A percentile compares a stretch with the other conserved stretches of the same genome.
These are phyloP conservation scores for Idris sp. DNA, from an alignment of 1,140 invertebrate genomes.

Conservation along the genomic window DNA sequence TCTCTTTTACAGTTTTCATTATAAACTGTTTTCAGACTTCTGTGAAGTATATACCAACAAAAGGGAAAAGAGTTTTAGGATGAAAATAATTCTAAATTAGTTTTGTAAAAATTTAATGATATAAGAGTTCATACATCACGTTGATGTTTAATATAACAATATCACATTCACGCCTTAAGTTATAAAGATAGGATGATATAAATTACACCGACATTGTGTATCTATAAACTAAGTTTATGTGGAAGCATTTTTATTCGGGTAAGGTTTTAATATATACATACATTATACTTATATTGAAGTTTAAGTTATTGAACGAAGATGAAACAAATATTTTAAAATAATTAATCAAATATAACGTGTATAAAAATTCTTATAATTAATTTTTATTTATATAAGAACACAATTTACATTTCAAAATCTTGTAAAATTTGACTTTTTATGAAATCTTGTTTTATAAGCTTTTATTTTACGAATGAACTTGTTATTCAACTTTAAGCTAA, in stretches of 20 bases:
- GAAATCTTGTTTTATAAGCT: slow-evolving; percentile 22
- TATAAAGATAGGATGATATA: slow-evolving; percentile 42
- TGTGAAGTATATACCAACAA: no score
- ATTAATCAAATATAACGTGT: slow-evolving; percentile 35
- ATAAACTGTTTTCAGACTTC: no score
- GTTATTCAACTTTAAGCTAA: no score
- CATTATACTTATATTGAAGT: slow-evolving; percentile 26
- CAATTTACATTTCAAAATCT: slow-evolving; percentile 55
- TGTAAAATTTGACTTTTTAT: no score
- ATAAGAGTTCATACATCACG: slow-evolving; percentile 46
- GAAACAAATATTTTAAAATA: slow-evolving; percentile 23
- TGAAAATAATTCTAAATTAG: neutral
- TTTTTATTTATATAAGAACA: slow-evolving; percentile 48
- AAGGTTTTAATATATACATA: slow-evolving; percentile 36
- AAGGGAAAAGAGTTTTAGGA: no score
- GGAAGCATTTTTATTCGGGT: slow-evolving; percentile 43
- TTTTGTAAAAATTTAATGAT: slow-evolving; percentile 53
- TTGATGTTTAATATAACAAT: slow-evolving; percentile 54
- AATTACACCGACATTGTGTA: slow-evolving; percentile 47
- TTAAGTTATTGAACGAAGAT: slow-evolving; percentile 23
- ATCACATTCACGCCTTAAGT: slow-evolving; percentile 49
- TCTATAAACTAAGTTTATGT: slow-evolving; percentile 45
- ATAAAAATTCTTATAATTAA: slow-evolving; percentile 48
- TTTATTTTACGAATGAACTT: no score
- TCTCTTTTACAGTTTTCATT: no score